Evolutionary conservation across 2,888 invertebrate genomes (phyloP), one percentile per base, ranked within the genome.

Genomic region (Trimorus sp.): DNA sequence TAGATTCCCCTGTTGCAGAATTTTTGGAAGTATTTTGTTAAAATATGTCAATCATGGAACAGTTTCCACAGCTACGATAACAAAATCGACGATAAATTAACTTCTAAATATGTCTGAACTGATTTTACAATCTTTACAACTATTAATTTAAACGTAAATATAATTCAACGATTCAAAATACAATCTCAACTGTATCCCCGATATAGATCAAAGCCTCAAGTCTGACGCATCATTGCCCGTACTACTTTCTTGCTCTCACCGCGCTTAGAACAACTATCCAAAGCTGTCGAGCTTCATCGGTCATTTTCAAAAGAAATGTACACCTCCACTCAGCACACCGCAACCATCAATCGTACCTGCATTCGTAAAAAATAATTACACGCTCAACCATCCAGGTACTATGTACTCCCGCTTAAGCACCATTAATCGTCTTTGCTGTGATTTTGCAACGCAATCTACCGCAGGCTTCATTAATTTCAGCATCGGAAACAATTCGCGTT

Each of bases 401-500:
- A 66, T 65, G 66, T 40, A 48, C 74, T 51, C 53, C 38, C 63
- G 60, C 53, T 75, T 75, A 53, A 75, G 45, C 45, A 16, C 45
- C 45, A 73, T 73, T 49, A 62, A 63, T 60, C 68, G 75, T 59
- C 68, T 60, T 68, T 60, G 38, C 53, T 42, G 53, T 59, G 53
- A 49, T 70, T 59, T 16, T 58, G 49, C 42, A 66, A 75, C 49
- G 26, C 26, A 26, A 26, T 26, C 26, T 26, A 3, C n/a, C 60
- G 45, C n/a, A 45, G 11, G 45, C 49, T 49, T 51, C 56, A 16
- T 60, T 60, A 53, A 68, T 78, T 53, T 59, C 4, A 65, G 38
- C 66, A 54, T 58, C 59, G 65, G 14, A 16, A 58, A 68, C 62
- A 73, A 68, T 68, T 63, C 62, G 56, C 73, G 59, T 70, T 68